Conservation (phyloP, 2,888 invertebrate species). For the Nematopogon swammerdamellus region DNA sequence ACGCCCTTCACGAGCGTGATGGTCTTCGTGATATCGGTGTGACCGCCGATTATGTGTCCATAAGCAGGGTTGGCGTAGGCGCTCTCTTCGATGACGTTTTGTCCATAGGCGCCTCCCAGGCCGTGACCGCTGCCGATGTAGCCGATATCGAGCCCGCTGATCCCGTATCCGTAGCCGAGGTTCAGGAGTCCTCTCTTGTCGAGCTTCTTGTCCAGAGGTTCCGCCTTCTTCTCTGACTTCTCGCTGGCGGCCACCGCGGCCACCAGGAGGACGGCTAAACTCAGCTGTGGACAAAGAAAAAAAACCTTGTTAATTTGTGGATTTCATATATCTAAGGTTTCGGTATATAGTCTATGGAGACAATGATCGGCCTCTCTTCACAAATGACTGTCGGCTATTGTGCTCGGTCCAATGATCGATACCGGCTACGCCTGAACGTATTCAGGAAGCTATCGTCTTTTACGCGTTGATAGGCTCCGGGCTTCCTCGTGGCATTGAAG, state of each 20-base stretch:
- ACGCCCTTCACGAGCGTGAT: constrained; percentile 65
- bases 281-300: constrained; percentile 52
- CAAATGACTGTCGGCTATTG: too few relatives aligned
- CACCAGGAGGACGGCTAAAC: constrained; percentile 72
- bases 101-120: constrained; percentile 46
- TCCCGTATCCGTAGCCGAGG: constrained; percentile 77
- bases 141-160: constrained; percentile 71
- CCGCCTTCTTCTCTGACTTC: constrained; percentile 57
- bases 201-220: constrained; percentile 70
- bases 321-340: neutral
- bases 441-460: neutral
- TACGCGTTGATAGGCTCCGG: neutral
- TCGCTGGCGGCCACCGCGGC: constrained; percentile 69
- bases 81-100: constrained; percentile 30
- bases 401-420: too few relatives aligned
- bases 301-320: neutral
- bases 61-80: constrained; percentile 19
- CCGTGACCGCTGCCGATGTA: constrained; percentile 64
- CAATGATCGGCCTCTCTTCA: too few relatives aligned
- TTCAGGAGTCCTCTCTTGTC: constrained; percentile 79
- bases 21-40: constrained; percentile 58
- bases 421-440: neutral
- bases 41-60: constrained; percentile 34
- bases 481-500: neutral
- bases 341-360: too few relatives aligned